Percentiles rank a stretch among this genome's conserved stretches.
Conservation (phyloP, 1,140 invertebrate genomes). For the Drosophila ercepeae region DNA sequence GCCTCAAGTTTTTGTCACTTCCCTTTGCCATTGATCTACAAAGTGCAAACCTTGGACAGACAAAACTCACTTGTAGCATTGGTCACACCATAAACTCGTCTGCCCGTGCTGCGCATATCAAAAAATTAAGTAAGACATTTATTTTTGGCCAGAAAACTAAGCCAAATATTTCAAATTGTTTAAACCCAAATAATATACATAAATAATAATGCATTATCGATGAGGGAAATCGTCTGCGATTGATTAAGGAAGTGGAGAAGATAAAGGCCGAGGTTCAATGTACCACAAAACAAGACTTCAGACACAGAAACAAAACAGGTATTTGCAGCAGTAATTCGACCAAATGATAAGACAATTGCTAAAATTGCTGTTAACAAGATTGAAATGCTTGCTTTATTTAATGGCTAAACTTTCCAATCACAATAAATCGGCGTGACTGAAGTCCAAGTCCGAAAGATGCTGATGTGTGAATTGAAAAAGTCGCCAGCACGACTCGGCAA, state of each 20-base stretch:
- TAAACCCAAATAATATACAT: conserved; percentile 7
- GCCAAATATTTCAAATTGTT: conserved; percentile 10
- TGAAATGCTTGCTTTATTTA: background rate
- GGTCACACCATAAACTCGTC: background rate
- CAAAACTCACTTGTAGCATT: conserved; percentile 20
- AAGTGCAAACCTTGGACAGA: conserved; percentile 17
- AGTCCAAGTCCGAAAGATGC: conserved; percentile 12
- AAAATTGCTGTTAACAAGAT: background rate
- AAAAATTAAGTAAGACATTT: background rate
- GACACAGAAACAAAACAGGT: background rate
- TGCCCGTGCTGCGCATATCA: conserved; percentile 12
- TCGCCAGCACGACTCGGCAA: conserved; percentile 26
- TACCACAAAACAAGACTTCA: conserved; percentile 1
- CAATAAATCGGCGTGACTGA: conserved; percentile 52
- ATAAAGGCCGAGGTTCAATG: conserved; percentile 20
- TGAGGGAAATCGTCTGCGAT: conserved; percentile 21
- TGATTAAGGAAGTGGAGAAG: conserved; percentile 20
- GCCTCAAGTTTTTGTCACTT: conserved; percentile 12
- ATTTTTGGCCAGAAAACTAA: background rate
- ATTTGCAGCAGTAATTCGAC: background rate
- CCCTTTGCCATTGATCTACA: conserved; percentile 25
- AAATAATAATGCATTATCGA: conserved; percentile 15
- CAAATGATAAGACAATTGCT: background rate
- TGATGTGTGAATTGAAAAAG: conserved; percentile 62
- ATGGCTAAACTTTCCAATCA: conserved; percentile 33